Evolutionary conservation across 2,113 vertebrate species (phyloP).

Genomic region (Megatriorchis doriae): DNA sequence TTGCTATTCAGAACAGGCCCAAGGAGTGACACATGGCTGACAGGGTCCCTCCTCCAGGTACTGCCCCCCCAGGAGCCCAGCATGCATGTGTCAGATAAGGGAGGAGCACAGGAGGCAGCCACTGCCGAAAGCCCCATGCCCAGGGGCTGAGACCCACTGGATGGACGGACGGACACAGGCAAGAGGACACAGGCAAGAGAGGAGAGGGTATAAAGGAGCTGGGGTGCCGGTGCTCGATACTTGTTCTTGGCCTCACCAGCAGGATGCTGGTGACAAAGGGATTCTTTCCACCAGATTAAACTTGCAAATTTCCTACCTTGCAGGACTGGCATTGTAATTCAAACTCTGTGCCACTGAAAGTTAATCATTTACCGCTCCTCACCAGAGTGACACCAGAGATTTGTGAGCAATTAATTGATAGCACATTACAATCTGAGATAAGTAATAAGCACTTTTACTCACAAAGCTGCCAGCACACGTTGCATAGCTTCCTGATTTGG

Average conservation of each 20-base stretch:
- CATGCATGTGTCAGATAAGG: background rate
- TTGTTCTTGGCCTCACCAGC: background rate
- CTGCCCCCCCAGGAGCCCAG: slow-evolving; percentile 12
- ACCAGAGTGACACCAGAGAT: slow-evolving; percentile 13
- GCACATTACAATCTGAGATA: slow-evolving; percentile 42
- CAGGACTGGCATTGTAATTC: slow-evolving; percentile 39
- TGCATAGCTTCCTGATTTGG: slow-evolving; percentile 51
- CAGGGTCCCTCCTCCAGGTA: slow-evolving; percentile 54
- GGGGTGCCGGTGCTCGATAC: background rate
- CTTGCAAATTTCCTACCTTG: slow-evolving; percentile 47
- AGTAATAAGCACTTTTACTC: slow-evolving; percentile 33
- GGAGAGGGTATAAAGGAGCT: background rate
- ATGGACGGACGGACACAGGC: background rate
- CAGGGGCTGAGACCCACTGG: background rate
- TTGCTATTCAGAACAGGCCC: background rate
- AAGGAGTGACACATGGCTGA: background rate
- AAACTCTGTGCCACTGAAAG: slow-evolving; percentile 46
- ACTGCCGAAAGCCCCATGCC: background rate
- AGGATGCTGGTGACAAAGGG: slow-evolving; percentile 18
- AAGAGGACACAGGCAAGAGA: background rate
- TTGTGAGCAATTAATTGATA: slow-evolving; percentile 69
- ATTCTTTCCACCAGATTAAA: slow-evolving; percentile 40
- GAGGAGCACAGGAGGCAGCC: background rate
- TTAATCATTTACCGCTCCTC: slow-evolving; percentile 62
- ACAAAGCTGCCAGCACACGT: background rate